Evolutionary conservation across 2,113 vertebrate species (phyloP).

Genomic region (Saccopteryx bilineata): DNA sequence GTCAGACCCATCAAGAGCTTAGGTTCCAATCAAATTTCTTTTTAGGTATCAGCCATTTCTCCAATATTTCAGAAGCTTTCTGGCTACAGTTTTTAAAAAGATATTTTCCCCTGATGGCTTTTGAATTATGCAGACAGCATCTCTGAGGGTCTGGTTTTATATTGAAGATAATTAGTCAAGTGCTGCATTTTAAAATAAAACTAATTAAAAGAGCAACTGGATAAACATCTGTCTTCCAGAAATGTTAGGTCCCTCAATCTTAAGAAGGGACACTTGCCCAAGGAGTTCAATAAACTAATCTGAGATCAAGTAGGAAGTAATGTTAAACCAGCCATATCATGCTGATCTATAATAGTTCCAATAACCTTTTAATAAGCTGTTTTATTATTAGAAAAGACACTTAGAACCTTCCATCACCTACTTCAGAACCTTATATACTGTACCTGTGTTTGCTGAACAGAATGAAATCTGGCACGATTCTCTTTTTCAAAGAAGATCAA

Average conservation of each 20-base stretch:
- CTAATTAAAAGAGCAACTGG: constrained; percentile 31
- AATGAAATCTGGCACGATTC: not conserved
- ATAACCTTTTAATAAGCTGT: not conserved
- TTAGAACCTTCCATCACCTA: not conserved
- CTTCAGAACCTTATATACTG: not conserved
- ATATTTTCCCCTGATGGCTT: not conserved
- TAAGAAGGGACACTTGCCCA: constrained; percentile 7
- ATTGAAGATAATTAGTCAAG: constrained; percentile 24
- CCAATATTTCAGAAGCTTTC: not conserved
- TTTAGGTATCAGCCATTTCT: constrained; percentile 46
- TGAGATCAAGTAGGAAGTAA: constrained; percentile 47
- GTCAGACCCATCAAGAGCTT: not conserved
- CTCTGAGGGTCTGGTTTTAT: constrained; percentile 41
- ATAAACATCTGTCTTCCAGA: not conserved
- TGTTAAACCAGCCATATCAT: not conserved
- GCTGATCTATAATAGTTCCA: not conserved
- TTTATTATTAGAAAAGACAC: constrained; percentile 7
- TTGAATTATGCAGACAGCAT: not conserved
- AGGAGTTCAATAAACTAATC: not conserved
- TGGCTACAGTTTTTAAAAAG: not conserved
- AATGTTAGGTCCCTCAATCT: not conserved
- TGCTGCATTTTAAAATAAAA: constrained; percentile 54
- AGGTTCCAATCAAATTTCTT: constrained; percentile 5
- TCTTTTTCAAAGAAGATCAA: constrained; percentile 34
- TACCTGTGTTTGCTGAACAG: not conserved